These are phyloP conservation scores for Phymatocera aterrima DNA, from an alignment of 2,888 invertebrate species.

Conservation along the genomic window DNA sequence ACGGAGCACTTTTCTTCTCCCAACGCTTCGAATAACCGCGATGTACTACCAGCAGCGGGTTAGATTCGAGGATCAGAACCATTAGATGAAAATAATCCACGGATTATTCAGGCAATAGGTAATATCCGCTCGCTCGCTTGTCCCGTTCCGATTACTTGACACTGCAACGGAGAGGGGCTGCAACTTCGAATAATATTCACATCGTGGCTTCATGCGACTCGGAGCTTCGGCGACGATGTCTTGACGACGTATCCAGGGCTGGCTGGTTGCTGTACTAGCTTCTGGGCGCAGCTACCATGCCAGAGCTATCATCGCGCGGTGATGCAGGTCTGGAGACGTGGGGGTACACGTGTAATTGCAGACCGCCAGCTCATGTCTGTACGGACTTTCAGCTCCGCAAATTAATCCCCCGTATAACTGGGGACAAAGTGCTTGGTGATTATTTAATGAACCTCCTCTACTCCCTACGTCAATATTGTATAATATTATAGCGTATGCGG, in stretches of 20 bases:
- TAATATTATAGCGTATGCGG: neutral
- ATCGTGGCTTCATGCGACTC: neutral
- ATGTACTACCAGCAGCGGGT: no score
- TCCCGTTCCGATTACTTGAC: neutral
- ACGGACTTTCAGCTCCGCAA: conserved; percentile 12
- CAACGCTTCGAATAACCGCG: no score
- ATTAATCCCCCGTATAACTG: neutral
- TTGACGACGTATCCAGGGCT: neutral
- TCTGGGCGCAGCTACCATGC: neutral
- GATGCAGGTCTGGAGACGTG: no score
- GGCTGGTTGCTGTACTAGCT: neutral
- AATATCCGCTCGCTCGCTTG: neutral
- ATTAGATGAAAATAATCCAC: neutral
- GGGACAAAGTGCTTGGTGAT: conserved; percentile 16
- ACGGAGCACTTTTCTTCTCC: no score
- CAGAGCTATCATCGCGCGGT: no score
- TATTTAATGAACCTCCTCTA: conserved; percentile 1
- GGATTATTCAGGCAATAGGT: neutral
- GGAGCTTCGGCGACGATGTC: neutral
- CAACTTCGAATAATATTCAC: neutral
- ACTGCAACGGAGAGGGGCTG: neutral
- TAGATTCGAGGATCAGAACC: neutral
- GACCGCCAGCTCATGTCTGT: neutral
- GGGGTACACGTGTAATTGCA: conserved; percentile 7
- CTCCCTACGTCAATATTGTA: neutral